Percentiles rank a stretch among this genome's conserved stretches.
Conservation (phyloP, 2,113 vertebrate species). For the Oceanites oceanicus region DNA sequence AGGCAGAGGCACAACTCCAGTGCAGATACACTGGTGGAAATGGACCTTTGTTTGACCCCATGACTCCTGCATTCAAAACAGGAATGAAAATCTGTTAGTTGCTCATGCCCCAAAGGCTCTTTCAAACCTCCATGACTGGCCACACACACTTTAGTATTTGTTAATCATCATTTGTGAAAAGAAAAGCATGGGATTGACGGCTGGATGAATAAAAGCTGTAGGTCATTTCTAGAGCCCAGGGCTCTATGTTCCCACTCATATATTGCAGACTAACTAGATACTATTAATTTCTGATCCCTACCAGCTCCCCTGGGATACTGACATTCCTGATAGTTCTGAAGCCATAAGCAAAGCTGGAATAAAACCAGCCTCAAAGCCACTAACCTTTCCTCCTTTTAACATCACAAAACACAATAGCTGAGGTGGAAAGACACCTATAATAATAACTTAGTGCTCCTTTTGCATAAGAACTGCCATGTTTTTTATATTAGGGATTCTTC, state of each 20-base stretch:
- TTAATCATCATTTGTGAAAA: background rate
- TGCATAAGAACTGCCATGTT: background rate
- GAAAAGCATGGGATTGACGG: background rate
- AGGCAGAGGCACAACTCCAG: background rate
- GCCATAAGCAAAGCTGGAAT: background rate
- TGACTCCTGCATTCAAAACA: background rate
- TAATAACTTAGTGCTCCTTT: background rate
- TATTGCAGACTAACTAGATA: background rate
- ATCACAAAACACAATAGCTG: background rate
- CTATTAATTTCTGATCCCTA: background rate
- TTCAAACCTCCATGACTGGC: background rate
- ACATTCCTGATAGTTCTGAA: background rate
- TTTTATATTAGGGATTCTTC: background rate
- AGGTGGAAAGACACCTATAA: background rate
- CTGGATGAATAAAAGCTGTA: background rate
- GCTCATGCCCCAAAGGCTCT: background rate
- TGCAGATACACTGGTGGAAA: background rate
- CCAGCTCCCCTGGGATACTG: background rate
- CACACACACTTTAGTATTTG: background rate
- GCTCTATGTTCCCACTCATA: background rate
- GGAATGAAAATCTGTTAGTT: background rate
- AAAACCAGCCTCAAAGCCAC: background rate
- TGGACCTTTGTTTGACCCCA: fast-evolving
- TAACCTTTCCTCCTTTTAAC: background rate
- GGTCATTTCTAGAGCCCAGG: background rate